Base-by-base conservation (phyloP, 2,113 vertebrate species). In the Laticauda colubrina region DNA sequence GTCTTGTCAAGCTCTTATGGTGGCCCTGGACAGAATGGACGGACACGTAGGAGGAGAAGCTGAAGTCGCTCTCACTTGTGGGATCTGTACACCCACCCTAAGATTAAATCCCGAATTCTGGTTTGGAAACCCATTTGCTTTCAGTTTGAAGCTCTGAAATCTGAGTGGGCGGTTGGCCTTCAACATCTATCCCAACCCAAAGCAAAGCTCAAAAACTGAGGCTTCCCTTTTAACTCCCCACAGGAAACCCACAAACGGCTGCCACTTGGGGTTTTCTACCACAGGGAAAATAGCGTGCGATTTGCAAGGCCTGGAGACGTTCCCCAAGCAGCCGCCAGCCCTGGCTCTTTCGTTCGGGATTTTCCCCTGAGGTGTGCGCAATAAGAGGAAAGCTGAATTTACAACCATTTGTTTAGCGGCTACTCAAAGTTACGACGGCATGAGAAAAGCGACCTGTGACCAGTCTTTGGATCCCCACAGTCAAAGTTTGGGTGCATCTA, bases 401-500 rank as follows among this genome's bases (percentile, higher is more conserved):
- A 26, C 8, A 24, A 26, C 57, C 23, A 61, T 61, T 69, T 29
- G 12, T n/a, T n/a, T n/a, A 69, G 29, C 5, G 64, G n/a, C 12
- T 4, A 69, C 14, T 69, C 64, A n/a, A 14, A 69, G 11, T 64
- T 64, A n/a, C 1, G 4, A 14, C 0, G 11, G 61, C 26, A 64
- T n/a, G 10, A 9, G 3, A 14, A 29, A 12, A 14, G 11, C 0
- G 4, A 14, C 11, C 12, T 14, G 4, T 11, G 59, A 12, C 26
- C 59, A 64, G 59, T 5, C 26, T 29, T 64, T n/a, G 26, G 11
- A 11, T 64, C 61, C 61, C 61, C 11, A 0, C 26, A n/a, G 29
- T 64, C 61, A 64, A n/a, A n/a, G 2, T 64, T 61, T 11, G 59
- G 24, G 24, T 4, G 5, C 11, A n/a, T n/a, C 61, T 11, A 29